A percentile compares a stretch with the other conserved stretches of the same genome.
phyloP scores from a whole-genome alignment of 2,888 invertebrate genomes.

The Athalia circularis region DNA sequence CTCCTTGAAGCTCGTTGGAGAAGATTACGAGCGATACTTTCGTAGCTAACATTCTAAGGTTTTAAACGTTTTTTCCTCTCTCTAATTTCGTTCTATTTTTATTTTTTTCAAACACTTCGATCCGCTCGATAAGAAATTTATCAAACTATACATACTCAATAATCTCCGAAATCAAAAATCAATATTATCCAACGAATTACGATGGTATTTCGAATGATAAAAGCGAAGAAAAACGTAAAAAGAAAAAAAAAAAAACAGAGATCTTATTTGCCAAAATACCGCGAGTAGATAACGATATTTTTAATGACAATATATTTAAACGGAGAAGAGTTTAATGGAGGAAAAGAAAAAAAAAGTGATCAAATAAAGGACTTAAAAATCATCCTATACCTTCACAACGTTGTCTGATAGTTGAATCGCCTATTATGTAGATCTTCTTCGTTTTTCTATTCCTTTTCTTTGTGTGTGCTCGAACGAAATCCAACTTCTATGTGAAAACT shows the following conservation, averaged over 20 bases:
- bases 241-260: not conserved
- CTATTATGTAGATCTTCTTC: too few relatives aligned
- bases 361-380: too few relatives aligned
- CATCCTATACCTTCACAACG: too few relatives aligned
- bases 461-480: too few relatives aligned
- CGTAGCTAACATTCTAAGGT: constrained; percentile 57
- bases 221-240: constrained; percentile 18
- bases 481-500: too few relatives aligned
- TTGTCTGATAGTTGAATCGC: too few relatives aligned
- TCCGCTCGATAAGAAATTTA: too few relatives aligned
- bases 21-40: constrained; percentile 65
- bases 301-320: constrained; percentile 63
- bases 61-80: not conserved
- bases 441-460: too few relatives aligned
- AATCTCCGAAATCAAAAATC: too few relatives aligned
- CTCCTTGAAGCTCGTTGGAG: constrained; percentile 63
- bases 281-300: constrained; percentile 62
- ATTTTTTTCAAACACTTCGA: constrained; percentile 23
- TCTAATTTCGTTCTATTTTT: not conserved
- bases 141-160: too few relatives aligned
- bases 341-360: too few relatives aligned
- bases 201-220: constrained; percentile 28
- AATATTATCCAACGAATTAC: constrained; percentile 27
- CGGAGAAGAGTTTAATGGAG: not conserved
- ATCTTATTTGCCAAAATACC: constrained; percentile 63